These are phyloP conservation scores for Geopemphigus sp. DNA, from an alignment of 1,140 invertebrate species.

Conservation along the genomic window DNA sequence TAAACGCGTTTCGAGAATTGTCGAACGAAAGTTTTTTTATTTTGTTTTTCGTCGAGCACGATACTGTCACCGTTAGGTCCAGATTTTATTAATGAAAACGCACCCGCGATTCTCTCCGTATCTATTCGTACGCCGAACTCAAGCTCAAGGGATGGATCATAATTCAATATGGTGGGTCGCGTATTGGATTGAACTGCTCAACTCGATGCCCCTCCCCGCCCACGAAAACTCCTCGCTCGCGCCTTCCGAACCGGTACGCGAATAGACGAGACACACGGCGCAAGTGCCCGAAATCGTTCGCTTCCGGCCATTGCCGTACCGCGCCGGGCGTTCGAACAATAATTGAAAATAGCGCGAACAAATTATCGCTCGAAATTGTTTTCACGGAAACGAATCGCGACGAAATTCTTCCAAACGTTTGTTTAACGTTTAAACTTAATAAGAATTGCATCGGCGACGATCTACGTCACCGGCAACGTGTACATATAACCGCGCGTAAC, in stretches of 20 bases:
- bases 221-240: no score
- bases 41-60: background rate
- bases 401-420: background rate
- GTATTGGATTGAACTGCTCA: constrained; percentile 23
- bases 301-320: constrained; percentile 20
- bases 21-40: background rate
- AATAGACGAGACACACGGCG: no score
- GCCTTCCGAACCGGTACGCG: no score
- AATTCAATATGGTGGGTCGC: constrained; percentile 2
- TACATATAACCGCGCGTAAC: background rate
- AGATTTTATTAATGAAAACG: background rate
- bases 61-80: background rate
- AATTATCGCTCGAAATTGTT: constrained; percentile 1
- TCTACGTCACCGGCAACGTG: background rate
- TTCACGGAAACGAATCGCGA: background rate
- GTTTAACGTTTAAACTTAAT: background rate
- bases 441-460: constrained; percentile 3
- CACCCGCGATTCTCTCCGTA: background rate
- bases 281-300: no score
- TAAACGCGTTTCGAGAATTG: background rate
- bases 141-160: constrained; percentile 20
- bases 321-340: no score
- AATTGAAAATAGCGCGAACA: no score
- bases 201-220: constrained; percentile 9
- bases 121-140: background rate